Conservation (phyloP, 2,113 vertebrate species). For the Puma concolor region DNA sequence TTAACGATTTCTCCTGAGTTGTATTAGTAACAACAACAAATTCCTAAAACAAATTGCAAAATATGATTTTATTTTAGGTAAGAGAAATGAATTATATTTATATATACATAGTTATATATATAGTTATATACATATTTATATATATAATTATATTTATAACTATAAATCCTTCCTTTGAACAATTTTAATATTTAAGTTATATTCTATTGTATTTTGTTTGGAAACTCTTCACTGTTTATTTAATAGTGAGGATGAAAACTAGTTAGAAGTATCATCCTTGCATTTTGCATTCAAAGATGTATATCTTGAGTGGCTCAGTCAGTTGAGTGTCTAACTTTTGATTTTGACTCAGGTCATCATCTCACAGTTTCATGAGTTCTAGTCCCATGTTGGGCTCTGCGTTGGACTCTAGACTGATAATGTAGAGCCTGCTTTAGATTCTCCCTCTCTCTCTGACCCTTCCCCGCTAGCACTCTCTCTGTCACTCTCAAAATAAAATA, state of each 20-base stretch:
- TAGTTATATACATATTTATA: no score
- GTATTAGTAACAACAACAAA: slow-evolving; percentile 38
- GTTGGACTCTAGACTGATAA: no score
- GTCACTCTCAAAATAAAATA: no score
- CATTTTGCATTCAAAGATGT: background rate
- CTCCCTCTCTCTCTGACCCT: no score
- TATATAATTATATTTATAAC: background rate
- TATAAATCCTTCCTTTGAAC: background rate
- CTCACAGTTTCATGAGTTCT: no score
- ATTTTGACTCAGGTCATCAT: no score
- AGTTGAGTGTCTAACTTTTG: no score
- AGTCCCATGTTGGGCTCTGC: no score
- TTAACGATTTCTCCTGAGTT: background rate
- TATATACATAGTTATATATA: no score
- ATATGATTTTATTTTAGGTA: background rate
- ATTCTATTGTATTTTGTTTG: background rate
- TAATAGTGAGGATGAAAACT: slow-evolving; percentile 15
- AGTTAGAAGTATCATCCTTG: background rate
- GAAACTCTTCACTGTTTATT: background rate
- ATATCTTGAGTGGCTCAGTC: background rate
- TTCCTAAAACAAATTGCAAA: background rate
- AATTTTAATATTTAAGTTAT: slow-evolving; percentile 45
- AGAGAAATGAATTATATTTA: background rate
- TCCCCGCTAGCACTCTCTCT: no score
- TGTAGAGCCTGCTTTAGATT: no score